Conservation (phyloP, 1,140 invertebrate genomes). For the Geopemphigus sp. region DNA sequence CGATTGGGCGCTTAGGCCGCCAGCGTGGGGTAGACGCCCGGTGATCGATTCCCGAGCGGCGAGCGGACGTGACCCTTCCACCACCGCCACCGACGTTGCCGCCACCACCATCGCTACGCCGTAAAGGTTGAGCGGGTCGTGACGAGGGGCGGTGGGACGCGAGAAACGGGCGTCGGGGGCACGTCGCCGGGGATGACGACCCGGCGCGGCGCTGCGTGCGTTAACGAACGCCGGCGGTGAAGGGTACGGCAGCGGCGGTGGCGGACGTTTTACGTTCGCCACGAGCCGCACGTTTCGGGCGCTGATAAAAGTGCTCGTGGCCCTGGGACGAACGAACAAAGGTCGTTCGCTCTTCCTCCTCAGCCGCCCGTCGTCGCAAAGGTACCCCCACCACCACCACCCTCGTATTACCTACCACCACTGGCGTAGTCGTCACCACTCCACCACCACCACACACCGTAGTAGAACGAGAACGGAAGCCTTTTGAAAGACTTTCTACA, state of each 20-base stretch:
- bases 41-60: slow-evolving; percentile 30
- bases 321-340: slow-evolving; percentile 43
- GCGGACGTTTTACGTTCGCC: slow-evolving; percentile 44
- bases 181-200: slow-evolving; percentile 30
- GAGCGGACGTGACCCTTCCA: too few relatives aligned
- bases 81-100: too few relatives aligned
- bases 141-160: neutral
- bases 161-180: slow-evolving; percentile 22
- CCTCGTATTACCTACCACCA: neutral
- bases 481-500: slow-evolving; percentile 5
- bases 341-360: slow-evolving; percentile 19
- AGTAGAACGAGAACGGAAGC: too few relatives aligned
- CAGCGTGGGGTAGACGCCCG: slow-evolving; percentile 14
- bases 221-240: neutral
- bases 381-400: neutral
- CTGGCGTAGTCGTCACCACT: neutral
- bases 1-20: neutral
- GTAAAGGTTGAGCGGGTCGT: neutral
- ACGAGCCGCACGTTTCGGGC: slow-evolving; percentile 41
- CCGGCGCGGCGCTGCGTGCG: neutral
- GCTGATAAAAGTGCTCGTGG: slow-evolving; percentile 34
- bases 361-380: neutral
- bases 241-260: neutral
- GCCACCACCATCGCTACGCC: neutral
- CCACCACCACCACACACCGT: neutral